These are phyloP conservation scores for Erannis defoliaria DNA, from an alignment of 2,888 invertebrate species.

Conservation along the genomic window DNA sequence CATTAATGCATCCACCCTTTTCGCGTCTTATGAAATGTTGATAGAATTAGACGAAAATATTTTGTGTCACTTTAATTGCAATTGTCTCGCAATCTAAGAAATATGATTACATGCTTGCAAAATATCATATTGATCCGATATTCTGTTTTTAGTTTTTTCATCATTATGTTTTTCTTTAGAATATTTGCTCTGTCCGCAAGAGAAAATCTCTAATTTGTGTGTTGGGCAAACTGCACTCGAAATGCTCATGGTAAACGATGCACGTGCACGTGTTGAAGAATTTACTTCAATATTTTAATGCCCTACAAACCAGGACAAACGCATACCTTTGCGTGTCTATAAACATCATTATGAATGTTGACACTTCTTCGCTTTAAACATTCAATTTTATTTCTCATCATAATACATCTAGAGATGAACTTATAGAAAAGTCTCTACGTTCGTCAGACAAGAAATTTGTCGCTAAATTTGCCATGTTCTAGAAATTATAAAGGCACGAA, in stretches of 20 bases:
- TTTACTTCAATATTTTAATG: conserved; percentile 25
- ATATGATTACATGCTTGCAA: no score
- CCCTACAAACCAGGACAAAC: conserved; percentile 7
- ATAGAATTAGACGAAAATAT: no score
- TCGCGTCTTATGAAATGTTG: no score
- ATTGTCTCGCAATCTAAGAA: no score
- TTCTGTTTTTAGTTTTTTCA: no score
- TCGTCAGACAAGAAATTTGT: no score
- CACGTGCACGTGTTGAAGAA: conserved; percentile 16
- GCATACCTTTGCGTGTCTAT: conserved; percentile 1
- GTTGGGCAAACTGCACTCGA: conserved; percentile 14
- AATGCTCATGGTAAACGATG: conserved; percentile 7
- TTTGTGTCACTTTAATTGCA: no score
- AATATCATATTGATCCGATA: no score
- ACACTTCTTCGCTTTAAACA: neutral
- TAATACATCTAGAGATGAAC: no score
- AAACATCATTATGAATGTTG: neutral
- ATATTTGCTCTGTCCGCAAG: conserved; percentile 11
- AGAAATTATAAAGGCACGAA: conserved; percentile 28
- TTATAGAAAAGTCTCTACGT: no score
- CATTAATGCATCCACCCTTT: no score
- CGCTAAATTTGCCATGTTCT: no score
- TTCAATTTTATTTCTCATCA: conserved; percentile 35
- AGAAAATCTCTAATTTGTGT: conserved; percentile 26
- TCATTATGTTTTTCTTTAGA: neutral